phyloP scores from a whole-genome alignment of 1,140 invertebrate species.

The Hycleus cichorii region DNA sequence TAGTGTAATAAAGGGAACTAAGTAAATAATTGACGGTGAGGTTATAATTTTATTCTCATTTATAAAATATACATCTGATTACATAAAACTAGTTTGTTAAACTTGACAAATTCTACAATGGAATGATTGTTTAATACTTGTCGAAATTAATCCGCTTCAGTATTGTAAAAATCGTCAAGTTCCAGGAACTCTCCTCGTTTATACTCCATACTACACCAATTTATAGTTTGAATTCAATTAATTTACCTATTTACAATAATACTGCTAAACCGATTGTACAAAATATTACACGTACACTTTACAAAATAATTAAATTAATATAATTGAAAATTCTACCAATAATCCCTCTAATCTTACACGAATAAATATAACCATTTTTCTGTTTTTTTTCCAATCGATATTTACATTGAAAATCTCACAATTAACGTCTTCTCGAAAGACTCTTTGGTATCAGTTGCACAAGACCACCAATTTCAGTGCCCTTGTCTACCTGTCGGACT shows the following conservation, averaged over 20 bases:
- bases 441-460: constrained; percentile 30
- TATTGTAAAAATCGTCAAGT: no score
- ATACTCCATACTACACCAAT: no score
- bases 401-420: constrained; percentile 5
- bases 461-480: constrained; percentile 26
- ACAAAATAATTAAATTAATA: constrained; percentile 5
- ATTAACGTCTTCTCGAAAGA: constrained; percentile 23
- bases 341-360: constrained; percentile 14
- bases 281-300: constrained; percentile 17
- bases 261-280: constrained; percentile 10
- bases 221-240: no score
- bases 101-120: no score
- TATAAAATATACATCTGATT: constrained; percentile 17
- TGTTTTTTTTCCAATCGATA: constrained; percentile 18
- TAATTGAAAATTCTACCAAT: constrained; percentile 2
- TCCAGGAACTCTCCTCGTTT: no score
- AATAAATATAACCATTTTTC: constrained; percentile 16
- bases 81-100: constrained; percentile 12
- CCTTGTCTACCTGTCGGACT: constrained; percentile 30
- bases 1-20: constrained; percentile 17
- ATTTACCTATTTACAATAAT: constrained; percentile 10
- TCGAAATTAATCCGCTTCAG: no score
- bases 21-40: constrained; percentile 20
- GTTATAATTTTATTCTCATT: background rate
- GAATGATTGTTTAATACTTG: no score